Evolutionary conservation across 2,113 vertebrate species (phyloP).

Genomic region (Seriola aureovittata): DNA sequence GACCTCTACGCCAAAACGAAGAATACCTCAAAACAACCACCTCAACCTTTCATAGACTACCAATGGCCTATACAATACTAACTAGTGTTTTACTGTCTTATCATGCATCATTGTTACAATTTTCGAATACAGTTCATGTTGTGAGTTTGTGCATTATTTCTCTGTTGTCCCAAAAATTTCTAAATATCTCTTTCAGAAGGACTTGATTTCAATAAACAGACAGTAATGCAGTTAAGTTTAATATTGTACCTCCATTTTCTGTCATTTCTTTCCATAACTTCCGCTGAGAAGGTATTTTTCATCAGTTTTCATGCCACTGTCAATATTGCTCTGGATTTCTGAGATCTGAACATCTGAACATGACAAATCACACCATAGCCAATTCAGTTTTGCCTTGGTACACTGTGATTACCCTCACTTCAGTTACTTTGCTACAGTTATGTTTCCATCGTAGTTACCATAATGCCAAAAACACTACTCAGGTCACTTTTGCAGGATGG

Average conservation of each 20-base stretch:
- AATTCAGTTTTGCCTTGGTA: constrained; percentile 12
- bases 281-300: background rate
- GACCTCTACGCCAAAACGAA: constrained; percentile 58
- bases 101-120: background rate
- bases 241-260: background rate
- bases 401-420: background rate
- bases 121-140: constrained; percentile 13
- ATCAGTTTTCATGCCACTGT: background rate
- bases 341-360: background rate
- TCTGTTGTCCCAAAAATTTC: background rate
- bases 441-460: background rate
- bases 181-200: too few species aligned
- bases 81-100: background rate
- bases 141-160: background rate
- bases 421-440: background rate
- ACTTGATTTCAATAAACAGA: background rate
- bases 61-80: constrained; percentile 44
- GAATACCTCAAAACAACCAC: constrained; percentile 69
- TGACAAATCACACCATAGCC: background rate
- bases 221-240: background rate
- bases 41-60: constrained; percentile 46
- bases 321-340: background rate
- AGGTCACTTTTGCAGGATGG: background rate
- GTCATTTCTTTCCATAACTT: background rate
- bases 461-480: constrained; percentile 24